Evolutionary conservation across 2,113 vertebrate species (phyloP), one percentile per base, ranked within the genome.

Genomic region (Melanerpes formicivorus): DNA sequence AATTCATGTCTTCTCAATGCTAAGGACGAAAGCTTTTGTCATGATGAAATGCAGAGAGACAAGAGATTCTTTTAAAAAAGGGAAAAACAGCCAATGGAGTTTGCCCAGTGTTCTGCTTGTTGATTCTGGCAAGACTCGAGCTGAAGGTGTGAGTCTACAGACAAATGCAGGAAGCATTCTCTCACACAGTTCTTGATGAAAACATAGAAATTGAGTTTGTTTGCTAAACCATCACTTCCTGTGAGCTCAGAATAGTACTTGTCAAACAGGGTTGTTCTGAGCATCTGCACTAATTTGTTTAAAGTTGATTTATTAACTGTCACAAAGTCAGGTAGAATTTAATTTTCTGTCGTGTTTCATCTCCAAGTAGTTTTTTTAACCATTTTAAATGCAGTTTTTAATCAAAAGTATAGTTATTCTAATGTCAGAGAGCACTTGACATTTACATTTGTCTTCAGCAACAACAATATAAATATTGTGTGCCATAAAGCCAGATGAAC

Each of bases 1-100:
- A 91, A 95, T 93, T 40, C 62, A 54, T 95, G 75, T 90, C 72
- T 76, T 71, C 80, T 95, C 89, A 89, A 13, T 6, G 21, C 58
- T 72, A 21, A 58, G 70, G 67, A 95, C 90, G 95, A 93, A 56
- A 81, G 91, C 94, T 96, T 96, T 93, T 94, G 84, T 78, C 55
- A 83, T 32, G 67, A 90, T 84, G 75, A 96, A 94, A 52, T 70
- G 55, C n/a, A 91, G 76, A 77, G 66, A 87, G 66, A 94, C 46
- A 55, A 37, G 58, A 76, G n/a, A 50, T n/a, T 42, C 29, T 50
- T 52, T 52, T 23, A 52, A 23, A 37, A 52, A 55, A 40, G 46
- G 5, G 71, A 40, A 63, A 90, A 71, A n/a, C 34, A 72, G 30
- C 65, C 90, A 94, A 77, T 90, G 48, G 69, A 92, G 75, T 92